Evolutionary conservation across 53 echinoderm and acorn worm genomes (phyloP).

Genomic region (Echinarachnius parma): DNA sequence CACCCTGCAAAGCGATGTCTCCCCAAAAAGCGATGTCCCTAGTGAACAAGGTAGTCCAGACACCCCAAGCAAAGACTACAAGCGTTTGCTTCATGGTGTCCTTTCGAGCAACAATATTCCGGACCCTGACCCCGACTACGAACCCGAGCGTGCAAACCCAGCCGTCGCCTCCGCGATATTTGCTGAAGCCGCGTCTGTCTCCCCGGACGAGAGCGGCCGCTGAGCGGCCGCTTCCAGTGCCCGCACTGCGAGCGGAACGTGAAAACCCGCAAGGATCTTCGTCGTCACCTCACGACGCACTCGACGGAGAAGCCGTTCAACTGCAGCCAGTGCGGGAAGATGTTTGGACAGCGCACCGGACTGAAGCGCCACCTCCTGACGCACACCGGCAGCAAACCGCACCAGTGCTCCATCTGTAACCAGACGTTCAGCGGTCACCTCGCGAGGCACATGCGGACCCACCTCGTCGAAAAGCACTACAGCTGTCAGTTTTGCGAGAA

Average conservation of each 20-base stretch:
- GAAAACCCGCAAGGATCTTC: slow-evolving; percentile 17
- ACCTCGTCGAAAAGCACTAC: slow-evolving; percentile 15
- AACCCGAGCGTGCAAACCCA: too few species aligned
- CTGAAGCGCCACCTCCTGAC: slow-evolving; percentile 17
- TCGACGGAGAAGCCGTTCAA: slow-evolving; percentile 15
- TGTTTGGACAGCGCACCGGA: background rate
- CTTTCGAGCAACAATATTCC: too few species aligned
- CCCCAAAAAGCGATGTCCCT: too few species aligned
- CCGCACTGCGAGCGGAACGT: slow-evolving; percentile 4
- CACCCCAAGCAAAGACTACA: too few species aligned
- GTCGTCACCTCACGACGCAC: slow-evolving; percentile 9
- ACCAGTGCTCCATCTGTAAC: slow-evolving; percentile 14
- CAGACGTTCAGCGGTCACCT: slow-evolving; percentile 20
- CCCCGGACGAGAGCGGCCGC: background rate
- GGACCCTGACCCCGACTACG: too few species aligned
- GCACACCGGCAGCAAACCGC: slow-evolving; percentile 16
- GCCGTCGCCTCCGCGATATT: too few species aligned
- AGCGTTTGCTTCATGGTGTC: too few species aligned
- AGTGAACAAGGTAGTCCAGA: too few species aligned
- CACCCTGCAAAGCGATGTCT: too few species aligned
- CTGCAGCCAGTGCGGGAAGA: slow-evolving; percentile 12
- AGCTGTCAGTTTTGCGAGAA: slow-evolving; percentile 15
- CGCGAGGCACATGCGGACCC: slow-evolving; percentile 20
- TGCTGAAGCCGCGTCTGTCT: too few species aligned
- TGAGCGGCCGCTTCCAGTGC: background rate